These are phyloP conservation scores for Chirona hameri DNA, from an alignment of 2,888 invertebrate genomes.

Conservation along the genomic window DNA sequence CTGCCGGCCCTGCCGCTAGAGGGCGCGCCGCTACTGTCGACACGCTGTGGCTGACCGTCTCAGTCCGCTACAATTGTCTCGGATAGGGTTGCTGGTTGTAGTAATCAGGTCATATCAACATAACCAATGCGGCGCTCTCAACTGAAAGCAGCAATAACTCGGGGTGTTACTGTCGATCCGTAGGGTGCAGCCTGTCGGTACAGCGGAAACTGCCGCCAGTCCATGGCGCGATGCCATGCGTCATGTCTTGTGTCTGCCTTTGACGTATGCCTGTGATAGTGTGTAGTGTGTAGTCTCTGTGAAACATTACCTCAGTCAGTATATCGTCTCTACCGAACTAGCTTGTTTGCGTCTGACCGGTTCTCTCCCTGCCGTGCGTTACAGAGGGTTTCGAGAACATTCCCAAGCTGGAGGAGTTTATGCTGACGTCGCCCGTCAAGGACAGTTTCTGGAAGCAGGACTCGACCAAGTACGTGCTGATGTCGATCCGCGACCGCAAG, in stretches of 20 bases:
- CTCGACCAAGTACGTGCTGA: constrained; percentile 7
- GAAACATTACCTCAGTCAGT: background rate
- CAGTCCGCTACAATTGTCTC: no score
- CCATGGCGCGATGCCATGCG: no score
- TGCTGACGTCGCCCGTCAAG: background rate
- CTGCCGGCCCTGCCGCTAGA: background rate
- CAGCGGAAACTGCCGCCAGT: no score
- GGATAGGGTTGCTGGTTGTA: no score
- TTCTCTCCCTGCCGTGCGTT: background rate
- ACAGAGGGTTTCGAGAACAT: background rate
- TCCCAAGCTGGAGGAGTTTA: constrained; percentile 11
- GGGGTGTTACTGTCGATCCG: no score
- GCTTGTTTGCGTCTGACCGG: background rate
- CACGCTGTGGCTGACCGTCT: background rate
- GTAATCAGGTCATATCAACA: no score
- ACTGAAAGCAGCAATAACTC: no score
- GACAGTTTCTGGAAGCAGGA: constrained; percentile 24
- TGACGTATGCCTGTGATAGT: background rate
- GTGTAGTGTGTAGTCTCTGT: background rate
- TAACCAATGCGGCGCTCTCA: no score
- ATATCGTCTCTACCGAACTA: no score
- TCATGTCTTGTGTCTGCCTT: no score
- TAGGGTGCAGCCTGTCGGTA: no score
- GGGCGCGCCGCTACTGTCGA: background rate
- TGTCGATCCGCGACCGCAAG: constrained; percentile 8